Percentiles rank a stretch among this genome's conserved stretches.
Evolutionary conservation across 1,140 invertebrate genomes (phyloP).

Genomic region (Scaptomyza pallida): DNA sequence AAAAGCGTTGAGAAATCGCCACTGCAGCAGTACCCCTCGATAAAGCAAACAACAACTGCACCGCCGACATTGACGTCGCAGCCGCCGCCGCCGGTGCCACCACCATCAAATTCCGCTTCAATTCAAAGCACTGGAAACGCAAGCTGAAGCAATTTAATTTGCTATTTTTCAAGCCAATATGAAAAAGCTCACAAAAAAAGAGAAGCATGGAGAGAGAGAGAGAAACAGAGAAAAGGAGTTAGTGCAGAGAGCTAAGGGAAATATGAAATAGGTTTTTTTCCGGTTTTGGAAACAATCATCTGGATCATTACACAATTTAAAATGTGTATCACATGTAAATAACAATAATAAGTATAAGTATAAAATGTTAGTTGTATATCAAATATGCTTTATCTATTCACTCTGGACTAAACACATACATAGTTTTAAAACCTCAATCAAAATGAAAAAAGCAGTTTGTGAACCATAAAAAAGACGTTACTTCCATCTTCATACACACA

Average conservation of each 20-base stretch:
- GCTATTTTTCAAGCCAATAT: conserved; percentile 52
- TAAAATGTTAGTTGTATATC: conserved; percentile 48
- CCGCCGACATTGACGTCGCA: conserved; percentile 2
- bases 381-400: conserved; percentile 66
- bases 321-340: conserved; percentile 78
- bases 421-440: conserved; percentile 39
- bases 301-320: conserved; percentile 64
- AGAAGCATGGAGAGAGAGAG: conserved; percentile 10
- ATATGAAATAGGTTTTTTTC: background rate
- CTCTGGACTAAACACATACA: conserved; percentile 52
- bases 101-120: conserved; percentile 72
- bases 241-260: conserved; percentile 12
- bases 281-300: conserved; percentile 11
- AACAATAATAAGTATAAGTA: conserved; percentile 19
- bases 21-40: conserved; percentile 13
- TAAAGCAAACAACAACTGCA: conserved; percentile 11
- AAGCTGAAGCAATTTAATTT: conserved; percentile 68
- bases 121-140: conserved; percentile 73
- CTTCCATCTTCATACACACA: conserved; percentile 8
- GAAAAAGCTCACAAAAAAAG: conserved; percentile 15
- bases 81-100: conserved; percentile 28
- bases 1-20: conserved; percentile 74
- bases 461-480: conserved; percentile 24
- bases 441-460: conserved; percentile 45
- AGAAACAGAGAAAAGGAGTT: too few relatives aligned